Evolutionary conservation across 2,113 vertebrate species (phyloP), one percentile per base, ranked within the genome.

Genomic region (Carassius auratus): DNA sequence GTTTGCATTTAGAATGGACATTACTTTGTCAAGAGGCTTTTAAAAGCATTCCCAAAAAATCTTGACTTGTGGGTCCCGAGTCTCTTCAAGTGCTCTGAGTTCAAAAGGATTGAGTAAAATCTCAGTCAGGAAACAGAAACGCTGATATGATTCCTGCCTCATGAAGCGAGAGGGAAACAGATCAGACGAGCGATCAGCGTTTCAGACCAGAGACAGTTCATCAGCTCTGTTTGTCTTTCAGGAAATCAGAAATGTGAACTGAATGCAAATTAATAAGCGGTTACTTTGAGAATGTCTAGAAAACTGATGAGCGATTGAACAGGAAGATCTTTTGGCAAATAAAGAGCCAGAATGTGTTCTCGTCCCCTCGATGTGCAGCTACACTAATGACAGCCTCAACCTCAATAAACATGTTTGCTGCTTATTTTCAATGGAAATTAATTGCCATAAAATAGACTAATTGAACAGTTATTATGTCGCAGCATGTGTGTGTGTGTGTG

Each of bases 1-100:
- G 62, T 79, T 79, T 79, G 77, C 77, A 62, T 79, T 62, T 62
- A 42, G 77, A 79, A 62, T 1, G 33, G 77, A 62, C 77, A 79
- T 79, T 61, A 61, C 55, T 62, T 23, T 62, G 10, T 75, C 68
- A 17, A 71, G 33, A 71, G 76, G 15, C 74, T 50, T 14, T 74
- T 74, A 52, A 15, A 14, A 48, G 73, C 23, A 0, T 76, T 19
- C 23, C 33, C 23, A 12, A 36, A 59, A 33, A 30, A 0, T 26
- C 19, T 61, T 61, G 76, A 78, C 76, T 33, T 21, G 75, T 19
- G 75, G 30, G 17, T 59, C 75, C 57, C 19, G 15, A 76, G 45
- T 30, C 55, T 38, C 2, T 61, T n/a, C 17, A 38, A 8, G 3
- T 26, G 23, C 23, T 76, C 21, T 76, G 48, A 76, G 52, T 61